Conservation (phyloP, 2,797 vertebrate genomes). For the Gallinago nigripennis region DNA sequence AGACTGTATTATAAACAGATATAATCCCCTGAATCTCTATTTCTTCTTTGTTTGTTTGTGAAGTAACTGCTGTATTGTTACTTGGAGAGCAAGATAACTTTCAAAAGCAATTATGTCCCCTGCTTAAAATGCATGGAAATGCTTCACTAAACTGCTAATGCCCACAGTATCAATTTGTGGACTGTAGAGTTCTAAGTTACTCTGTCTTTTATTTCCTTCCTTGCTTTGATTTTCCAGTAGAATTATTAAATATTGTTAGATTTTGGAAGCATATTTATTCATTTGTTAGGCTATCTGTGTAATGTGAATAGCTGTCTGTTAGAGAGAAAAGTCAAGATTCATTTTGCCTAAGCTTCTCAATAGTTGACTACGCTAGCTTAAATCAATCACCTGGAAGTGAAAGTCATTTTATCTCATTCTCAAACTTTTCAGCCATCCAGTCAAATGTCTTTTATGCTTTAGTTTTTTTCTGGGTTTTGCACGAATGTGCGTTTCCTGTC, state of each 20-base stretch:
- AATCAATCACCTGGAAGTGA: not conserved
- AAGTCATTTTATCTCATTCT: not conserved
- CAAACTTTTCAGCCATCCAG: not conserved
- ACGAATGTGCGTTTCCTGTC: not conserved
- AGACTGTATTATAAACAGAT: not conserved
- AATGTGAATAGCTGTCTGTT: not conserved
- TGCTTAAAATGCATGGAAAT: conserved; percentile 9
- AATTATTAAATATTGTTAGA: not conserved
- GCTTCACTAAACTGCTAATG: not conserved
- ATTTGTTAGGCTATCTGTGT: not conserved
- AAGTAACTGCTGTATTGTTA: not conserved
- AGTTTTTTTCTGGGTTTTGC: not conserved
- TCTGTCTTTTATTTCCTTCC: not conserved
- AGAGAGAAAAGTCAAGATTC: not conserved
- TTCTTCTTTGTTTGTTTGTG: not conserved
- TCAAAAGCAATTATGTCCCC: not conserved
- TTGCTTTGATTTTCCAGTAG: conserved; percentile 3
- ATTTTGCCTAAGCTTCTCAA: not conserved
- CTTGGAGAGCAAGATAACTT: not conserved
- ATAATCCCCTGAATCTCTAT: not conserved
- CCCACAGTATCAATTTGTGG: not conserved
- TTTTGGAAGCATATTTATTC: not conserved
- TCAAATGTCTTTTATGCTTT: not conserved
- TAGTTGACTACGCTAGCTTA: not conserved
- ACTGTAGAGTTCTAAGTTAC: not conserved